Percentiles rank a stretch among this genome's conserved stretches.
These are phyloP conservation scores for Solea senegalensis DNA, from an alignment of 2,113 vertebrate species.

Conservation along the genomic window DNA sequence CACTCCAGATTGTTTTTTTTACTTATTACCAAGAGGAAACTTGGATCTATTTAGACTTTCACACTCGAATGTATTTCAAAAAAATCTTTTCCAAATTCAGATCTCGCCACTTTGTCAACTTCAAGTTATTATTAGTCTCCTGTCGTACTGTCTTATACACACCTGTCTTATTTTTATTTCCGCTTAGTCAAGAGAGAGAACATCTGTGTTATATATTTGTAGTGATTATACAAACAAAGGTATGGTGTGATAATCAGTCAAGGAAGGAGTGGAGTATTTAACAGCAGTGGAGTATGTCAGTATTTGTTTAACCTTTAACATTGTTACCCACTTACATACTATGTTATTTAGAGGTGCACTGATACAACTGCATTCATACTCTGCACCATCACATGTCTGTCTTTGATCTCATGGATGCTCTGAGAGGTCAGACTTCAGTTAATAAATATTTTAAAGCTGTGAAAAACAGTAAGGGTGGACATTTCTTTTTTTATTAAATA, in stretches of 20 bases:
- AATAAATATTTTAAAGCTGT: conserved; percentile 43
- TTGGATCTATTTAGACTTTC: background rate
- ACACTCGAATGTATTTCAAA: conserved; percentile 26
- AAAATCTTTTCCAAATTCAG: conserved; percentile 3
- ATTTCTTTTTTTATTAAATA: background rate
- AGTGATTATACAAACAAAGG: background rate
- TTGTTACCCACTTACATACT: background rate
- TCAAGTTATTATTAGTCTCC: background rate
- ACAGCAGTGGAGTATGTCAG: conserved; percentile 8
- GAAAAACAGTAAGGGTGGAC: background rate
- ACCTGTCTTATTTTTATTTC: background rate
- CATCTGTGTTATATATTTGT: no score
- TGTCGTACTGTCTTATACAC: conserved; percentile 4
- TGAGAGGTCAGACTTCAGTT: conserved; percentile 1
- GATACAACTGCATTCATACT: conserved; percentile 8
- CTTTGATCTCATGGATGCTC: background rate
- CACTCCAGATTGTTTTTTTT: no score
- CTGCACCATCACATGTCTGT: conserved; percentile 7
- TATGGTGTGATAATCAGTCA: conserved; percentile 10
- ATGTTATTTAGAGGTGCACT: conserved; percentile 15
- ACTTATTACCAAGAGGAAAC: no score
- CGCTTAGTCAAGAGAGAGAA: no score
- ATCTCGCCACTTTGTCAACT: conserved; percentile 2
- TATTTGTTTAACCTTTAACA: conserved; percentile 28
- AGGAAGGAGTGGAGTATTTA: conserved; percentile 23